Percentiles rank a stretch among this genome's conserved stretches.
phyloP scores from a whole-genome alignment of 2,797 vertebrate genomes.

The Arctocebus calabarensis region DNA sequence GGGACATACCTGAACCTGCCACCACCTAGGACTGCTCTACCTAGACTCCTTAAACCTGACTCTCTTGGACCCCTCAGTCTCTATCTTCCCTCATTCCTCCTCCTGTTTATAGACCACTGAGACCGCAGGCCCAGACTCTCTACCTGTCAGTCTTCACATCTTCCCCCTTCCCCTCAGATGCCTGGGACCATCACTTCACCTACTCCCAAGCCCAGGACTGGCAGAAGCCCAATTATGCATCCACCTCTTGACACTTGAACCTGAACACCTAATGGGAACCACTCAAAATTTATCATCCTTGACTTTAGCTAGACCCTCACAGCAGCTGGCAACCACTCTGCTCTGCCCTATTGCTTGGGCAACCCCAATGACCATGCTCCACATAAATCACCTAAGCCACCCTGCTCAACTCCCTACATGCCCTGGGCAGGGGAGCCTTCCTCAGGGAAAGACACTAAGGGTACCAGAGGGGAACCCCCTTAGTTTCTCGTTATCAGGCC shows the following conservation, averaged over 20 bases:
- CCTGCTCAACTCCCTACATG: neutral
- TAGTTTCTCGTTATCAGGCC: neutral
- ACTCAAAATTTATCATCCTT: neutral
- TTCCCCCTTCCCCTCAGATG: neutral
- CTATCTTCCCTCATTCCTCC: neutral
- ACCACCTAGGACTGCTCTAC: neutral
- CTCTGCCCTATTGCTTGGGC: neutral
- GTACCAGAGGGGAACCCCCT: neutral
- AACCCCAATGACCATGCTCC: neutral
- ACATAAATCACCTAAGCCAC: neutral
- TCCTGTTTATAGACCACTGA: neutral
- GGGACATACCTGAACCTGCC: neutral
- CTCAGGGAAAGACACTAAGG: neutral
- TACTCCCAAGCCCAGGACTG: neutral
- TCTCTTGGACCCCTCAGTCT: neutral
- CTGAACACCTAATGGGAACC: neutral
- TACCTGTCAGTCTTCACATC: neutral
- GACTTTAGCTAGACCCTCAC: neutral
- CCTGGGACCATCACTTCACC: neutral
- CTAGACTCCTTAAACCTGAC: neutral
- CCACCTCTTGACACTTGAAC: neutral
- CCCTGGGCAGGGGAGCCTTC: neutral
- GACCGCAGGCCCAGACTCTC: neutral
- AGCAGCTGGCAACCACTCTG: neutral
- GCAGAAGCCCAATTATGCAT: neutral